These are phyloP conservation scores for Dorcus parallelipipedus DNA, from an alignment of 2,888 invertebrate species.

Conservation along the genomic window DNA sequence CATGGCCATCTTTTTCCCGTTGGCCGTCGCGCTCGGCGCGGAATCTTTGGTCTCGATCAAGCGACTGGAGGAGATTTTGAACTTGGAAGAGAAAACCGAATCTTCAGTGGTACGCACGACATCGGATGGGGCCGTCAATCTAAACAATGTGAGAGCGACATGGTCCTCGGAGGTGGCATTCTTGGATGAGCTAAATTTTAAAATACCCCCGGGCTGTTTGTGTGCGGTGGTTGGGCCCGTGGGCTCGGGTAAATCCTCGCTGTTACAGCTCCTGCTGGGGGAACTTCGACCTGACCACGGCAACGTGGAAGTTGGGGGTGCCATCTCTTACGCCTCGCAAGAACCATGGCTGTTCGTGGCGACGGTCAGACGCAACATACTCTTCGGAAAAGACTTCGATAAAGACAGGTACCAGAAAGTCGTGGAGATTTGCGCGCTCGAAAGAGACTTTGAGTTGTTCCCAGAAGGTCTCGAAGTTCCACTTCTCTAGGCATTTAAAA, in stretches of 20 bases:
- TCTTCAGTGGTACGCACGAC: conserved; percentile 20
- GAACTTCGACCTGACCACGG: conserved; percentile 66
- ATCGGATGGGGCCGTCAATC: conserved; percentile 5
- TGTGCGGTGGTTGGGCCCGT: conserved; percentile 61
- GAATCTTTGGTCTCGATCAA: conserved; percentile 63
- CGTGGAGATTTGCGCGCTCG: conserved; percentile 61
- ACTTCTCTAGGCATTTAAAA: no score
- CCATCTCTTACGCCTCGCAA: conserved; percentile 69
- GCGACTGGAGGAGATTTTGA: conserved; percentile 55
- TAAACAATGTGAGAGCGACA: conserved; percentile 29
- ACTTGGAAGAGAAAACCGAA: conserved; percentile 44
- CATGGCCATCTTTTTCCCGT: conserved; percentile 63
- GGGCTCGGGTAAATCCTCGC: conserved; percentile 66
- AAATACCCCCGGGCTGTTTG: conserved; percentile 51
- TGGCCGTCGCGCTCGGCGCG: conserved; percentile 59
- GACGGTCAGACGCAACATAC: conserved; percentile 72
- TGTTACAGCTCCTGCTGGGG: conserved; percentile 66
- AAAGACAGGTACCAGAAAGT: conserved; percentile 50
- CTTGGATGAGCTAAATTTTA: conserved; percentile 50
- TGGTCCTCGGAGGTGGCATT: conserved; percentile 46
- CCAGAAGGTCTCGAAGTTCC: conserved; percentile 49
- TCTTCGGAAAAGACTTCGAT: conserved; percentile 67
- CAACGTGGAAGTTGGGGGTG: conserved; percentile 59
- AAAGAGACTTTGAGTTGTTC: conserved; percentile 66
- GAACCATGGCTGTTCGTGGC: conserved; percentile 76